These are phyloP conservation scores for Chrysochloris asiatica DNA, from an alignment of 2,113 vertebrate species.

Conservation along the genomic window DNA sequence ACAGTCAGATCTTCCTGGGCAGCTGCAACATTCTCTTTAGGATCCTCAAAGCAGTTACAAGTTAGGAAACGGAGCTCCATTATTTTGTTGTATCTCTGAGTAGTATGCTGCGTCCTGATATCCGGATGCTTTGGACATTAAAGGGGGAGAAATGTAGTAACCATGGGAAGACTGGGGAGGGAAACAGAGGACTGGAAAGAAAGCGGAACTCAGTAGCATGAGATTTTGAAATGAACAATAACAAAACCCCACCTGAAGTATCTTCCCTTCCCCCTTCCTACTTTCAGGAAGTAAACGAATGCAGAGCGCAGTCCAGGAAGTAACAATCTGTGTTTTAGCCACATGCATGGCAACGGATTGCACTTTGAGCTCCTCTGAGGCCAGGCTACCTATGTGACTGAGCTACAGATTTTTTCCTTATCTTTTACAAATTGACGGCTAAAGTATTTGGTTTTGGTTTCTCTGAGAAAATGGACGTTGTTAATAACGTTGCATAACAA, in stretches of 20 bases:
- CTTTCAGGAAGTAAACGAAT: conserved; percentile 51
- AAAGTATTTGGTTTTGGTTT: conserved; percentile 38
- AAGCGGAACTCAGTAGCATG: not conserved
- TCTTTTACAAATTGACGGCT: not conserved
- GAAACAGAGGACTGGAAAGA: not conserved
- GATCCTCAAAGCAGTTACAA: not conserved
- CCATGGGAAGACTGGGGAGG: not conserved
- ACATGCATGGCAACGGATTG: not conserved
- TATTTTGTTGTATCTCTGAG: not conserved
- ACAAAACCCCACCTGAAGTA: not conserved
- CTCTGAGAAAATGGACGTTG: not conserved
- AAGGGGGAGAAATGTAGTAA: not conserved
- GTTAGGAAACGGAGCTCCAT: not conserved
- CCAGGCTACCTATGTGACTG: not conserved
- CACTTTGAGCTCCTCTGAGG: not conserved
- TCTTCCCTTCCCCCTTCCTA: not conserved
- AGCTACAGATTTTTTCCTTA: not conserved
- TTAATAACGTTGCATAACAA: not conserved
- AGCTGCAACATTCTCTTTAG: not conserved
- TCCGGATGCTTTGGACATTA: not conserved
- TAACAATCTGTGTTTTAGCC: not conserved
- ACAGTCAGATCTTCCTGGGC: not conserved
- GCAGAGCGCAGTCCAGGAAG: conserved; percentile 4
- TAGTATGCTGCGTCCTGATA: not conserved
- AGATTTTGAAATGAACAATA: not conserved